phyloP scores from a whole-genome alignment of 2,113 vertebrate species.

The Ailuropoda melanoleuca region DNA sequence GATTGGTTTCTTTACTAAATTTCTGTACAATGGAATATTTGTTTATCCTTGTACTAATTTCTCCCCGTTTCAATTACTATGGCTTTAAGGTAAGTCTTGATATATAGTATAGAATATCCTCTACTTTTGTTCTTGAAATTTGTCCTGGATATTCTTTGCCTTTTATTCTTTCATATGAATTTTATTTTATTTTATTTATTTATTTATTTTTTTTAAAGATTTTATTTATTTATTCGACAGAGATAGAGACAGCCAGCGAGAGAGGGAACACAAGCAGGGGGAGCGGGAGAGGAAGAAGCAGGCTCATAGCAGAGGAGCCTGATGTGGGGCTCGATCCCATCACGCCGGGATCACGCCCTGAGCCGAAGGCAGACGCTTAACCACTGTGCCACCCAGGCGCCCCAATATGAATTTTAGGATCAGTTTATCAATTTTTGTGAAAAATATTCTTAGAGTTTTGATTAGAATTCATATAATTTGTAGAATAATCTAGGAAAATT shows the following conservation, averaged over 20 bases:
- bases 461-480: neutral
- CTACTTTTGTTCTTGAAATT: neutral
- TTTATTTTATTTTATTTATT: too few species aligned
- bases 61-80: neutral
- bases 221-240: too few species aligned
- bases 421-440: neutral
- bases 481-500: neutral
- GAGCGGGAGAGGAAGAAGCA: too few species aligned
- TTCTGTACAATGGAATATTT: neutral
- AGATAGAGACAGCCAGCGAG: too few species aligned
- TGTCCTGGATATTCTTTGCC: neutral
- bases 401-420: conserved; percentile 16
- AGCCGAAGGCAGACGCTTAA: too few species aligned
- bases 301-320: too few species aligned
- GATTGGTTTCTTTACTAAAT: neutral
- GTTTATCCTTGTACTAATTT: neutral
- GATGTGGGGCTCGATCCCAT: too few species aligned
- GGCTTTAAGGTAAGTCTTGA: neutral
- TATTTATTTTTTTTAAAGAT: too few species aligned
- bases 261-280: too few species aligned
- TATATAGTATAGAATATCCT: neutral
- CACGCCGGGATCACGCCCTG: too few species aligned
- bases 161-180: neutral
- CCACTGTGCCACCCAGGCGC: too few species aligned
- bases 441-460: neutral